Base-by-base conservation (phyloP, 2,888 invertebrate species). In the Drosophila bunnanda region DNA sequence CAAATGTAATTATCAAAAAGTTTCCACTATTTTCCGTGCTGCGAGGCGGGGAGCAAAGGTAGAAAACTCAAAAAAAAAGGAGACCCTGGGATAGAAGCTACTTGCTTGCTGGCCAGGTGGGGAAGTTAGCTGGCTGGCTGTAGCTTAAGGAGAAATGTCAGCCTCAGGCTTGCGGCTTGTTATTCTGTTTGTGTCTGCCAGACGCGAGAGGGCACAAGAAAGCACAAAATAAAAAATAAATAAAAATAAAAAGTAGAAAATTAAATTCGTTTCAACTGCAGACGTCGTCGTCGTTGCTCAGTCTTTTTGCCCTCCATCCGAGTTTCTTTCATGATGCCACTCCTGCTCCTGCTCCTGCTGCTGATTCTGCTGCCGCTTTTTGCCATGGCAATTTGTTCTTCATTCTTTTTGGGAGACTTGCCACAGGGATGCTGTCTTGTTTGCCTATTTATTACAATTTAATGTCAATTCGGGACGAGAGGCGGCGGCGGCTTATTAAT, bases 1-100 rank as follows among this genome's bases (percentile, higher is more conserved):
- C 74, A 85, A 86, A 84, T 86, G 86, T 83, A 86, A 84, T 86
- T 84, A 84, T 86, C 80, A 71, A 84, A 86, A 86, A 83, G 83
- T 84, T 86, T 86, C 65, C 75, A 82, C 86, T 83, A 80, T 82
- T 82, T 83, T 75, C 64, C 71, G 36, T 64, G 55, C 43, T 43
- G 50, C 46, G 53, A 39, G 25, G 41, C 39, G 65, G 32, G 46
- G 53, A 32, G 68, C 43, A 52, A 46, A 32, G 22, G 54, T 44
- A 43, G 20, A 64, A 61, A 60, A 64, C 28, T 38, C 28, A 38
- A 50, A 25, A 53, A 52, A 57, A 55, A 55, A 46, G 4, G 8
- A 30, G 9, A 25, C 28, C 17, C 48, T 46, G 54, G 32, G 32
- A 56, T 54, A 28, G 30, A 15, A 28, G 15, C 36, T n/a, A 17